Base-by-base conservation (phyloP, 2,113 vertebrate species). In the Carassius gibelio region DNA sequence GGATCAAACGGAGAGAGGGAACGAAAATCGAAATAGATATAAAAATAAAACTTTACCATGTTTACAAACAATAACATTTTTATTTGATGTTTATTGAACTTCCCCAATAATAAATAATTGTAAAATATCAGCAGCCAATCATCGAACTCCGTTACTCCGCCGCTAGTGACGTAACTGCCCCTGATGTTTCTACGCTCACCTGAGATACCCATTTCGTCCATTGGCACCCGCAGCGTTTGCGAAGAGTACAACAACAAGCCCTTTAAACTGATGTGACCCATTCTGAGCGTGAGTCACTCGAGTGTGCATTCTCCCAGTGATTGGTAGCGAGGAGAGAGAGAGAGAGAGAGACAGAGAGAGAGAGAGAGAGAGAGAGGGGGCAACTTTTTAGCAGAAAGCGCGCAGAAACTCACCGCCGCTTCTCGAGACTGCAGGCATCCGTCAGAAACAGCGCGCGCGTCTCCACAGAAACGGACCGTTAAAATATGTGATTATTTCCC, bases 171-270 rank as follows among this genome's bases (percentile, higher is more conserved):
- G 88, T 50, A 48, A 34, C 26, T 42, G 26, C 14, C 48, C 50
- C 34, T 42, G 61, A 36, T 84, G 34, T 84, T 72, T 78, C 71
- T 68, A 72, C 50, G 74, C 87, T 86, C 88, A 89, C 88, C 88
- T 89, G 88, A 86, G 77, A 87, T 38, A 59, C 48, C 59, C 30
- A 55, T 69, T 42, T 15, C 1, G 14, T 36, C 61, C 50, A 83
- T 68, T 30, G 62, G 62, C 72, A 76, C 19, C 48, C 87, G 45
- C 66, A 26, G 42, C n/a, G 36, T 66, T 66, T 14, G 42, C 5
- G 62, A 10, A 55, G 64, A 82, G 64, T 34, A 36, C 26, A 52
- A 38, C 64, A 50, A 71, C 64, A 17, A 45, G 17, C 30, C 45
- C 9, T 82, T 71, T 71, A 55, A 71, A 82, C 80, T 68, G 26